Percentiles rank a stretch among this genome's conserved stretches.
Evolutionary conservation across 2,888 invertebrate species (phyloP).

Genomic region (Ectemnius cavifrons): DNA sequence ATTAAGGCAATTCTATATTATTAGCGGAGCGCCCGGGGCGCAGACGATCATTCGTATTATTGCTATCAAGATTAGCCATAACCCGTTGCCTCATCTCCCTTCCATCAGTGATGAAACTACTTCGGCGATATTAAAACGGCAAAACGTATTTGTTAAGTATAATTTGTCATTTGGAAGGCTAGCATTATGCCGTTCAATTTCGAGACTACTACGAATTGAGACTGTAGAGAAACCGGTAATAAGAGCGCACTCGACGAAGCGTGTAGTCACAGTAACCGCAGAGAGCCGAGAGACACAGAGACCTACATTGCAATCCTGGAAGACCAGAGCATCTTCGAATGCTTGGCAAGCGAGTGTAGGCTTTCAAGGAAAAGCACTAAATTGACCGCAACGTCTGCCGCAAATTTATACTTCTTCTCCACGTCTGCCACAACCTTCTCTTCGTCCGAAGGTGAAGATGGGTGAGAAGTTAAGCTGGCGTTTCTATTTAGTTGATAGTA

Average conservation of each 20-base stretch:
- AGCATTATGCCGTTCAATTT: too few relatives aligned
- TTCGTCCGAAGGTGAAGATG: neutral
- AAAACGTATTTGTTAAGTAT: too few relatives aligned
- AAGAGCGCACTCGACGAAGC: neutral
- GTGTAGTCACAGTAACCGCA: neutral
- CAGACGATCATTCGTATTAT: too few relatives aligned
- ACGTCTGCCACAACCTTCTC: neutral
- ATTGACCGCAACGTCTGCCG: constrained; percentile 56
- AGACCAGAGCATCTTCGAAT: constrained; percentile 23
- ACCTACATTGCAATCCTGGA: constrained; percentile 60
- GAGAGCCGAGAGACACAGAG: constrained; percentile 57
- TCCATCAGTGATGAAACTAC: too few relatives aligned
- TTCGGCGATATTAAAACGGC: too few relatives aligned
- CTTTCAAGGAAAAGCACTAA: constrained; percentile 73
- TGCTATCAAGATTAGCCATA: too few relatives aligned
- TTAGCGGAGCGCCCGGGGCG: neutral
- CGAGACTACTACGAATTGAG: neutral
- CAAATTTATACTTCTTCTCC: constrained; percentile 72
- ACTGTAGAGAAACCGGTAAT: neutral
- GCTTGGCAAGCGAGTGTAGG: constrained; percentile 51
- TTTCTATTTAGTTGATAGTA: constrained; percentile 17
- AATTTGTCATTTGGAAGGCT: too few relatives aligned
- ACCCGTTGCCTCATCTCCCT: too few relatives aligned
- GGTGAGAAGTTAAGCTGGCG: too few relatives aligned
- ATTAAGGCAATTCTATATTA: constrained; percentile 15